Conservation (phyloP, 30 jellyfish, hydroid and myxozoan genomes). For the Hydractinia echinata region DNA sequence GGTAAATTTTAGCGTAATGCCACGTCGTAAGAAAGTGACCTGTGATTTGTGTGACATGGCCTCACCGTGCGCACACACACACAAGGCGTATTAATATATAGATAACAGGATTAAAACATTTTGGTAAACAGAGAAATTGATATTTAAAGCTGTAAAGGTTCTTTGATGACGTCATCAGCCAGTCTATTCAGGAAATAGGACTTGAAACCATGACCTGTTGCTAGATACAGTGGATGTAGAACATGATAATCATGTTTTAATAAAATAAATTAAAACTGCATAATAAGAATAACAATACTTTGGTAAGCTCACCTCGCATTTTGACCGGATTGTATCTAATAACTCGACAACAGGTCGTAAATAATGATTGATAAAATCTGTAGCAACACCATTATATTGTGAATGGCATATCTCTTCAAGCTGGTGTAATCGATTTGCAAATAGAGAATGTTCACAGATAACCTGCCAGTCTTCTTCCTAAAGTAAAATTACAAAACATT, state of each 20-base stretch:
- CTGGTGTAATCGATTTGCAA: slow-evolving; percentile 49
- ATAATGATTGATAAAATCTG: slow-evolving; percentile 54
- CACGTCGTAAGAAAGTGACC: too few species aligned
- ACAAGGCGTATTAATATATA: too few species aligned
- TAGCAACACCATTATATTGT: slow-evolving; percentile 46
- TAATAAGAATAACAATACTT: not conserved
- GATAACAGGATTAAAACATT: too few species aligned
- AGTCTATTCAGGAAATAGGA: too few species aligned
- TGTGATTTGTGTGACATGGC: too few species aligned
- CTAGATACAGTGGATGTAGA: too few species aligned
- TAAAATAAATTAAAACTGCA: not conserved
- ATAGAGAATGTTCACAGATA: slow-evolving; percentile 71
- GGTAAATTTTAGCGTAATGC: too few species aligned
- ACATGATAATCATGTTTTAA: not conserved
- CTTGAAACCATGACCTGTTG: too few species aligned
- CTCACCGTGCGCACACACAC: too few species aligned
- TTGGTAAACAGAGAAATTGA: too few species aligned
- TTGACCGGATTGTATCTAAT: slow-evolving; percentile 64
- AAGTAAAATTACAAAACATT: slow-evolving; percentile 29
- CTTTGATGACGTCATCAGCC: too few species aligned
- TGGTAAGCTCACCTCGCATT: slow-evolving; percentile 48
- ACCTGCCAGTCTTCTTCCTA: slow-evolving; percentile 89
- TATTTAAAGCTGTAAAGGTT: too few species aligned
- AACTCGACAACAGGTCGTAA: slow-evolving; percentile 77
- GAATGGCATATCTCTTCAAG: slow-evolving; percentile 50